Evolutionary conservation across 1,140 invertebrate species (phyloP).

Genomic region (Thaumetopoea pityocampa): DNA sequence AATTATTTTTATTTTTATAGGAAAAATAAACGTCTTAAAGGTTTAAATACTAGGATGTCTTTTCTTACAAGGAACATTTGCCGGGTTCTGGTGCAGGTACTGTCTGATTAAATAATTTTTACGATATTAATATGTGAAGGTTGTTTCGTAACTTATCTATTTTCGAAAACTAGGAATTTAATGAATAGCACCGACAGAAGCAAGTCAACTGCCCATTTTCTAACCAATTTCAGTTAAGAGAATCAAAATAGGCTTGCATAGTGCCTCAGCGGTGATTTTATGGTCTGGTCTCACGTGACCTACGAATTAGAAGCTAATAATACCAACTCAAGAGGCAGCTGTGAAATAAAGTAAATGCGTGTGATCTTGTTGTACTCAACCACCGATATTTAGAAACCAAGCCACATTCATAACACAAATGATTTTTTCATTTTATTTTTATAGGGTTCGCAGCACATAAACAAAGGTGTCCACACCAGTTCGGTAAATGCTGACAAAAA

Average conservation of each 20-base stretch:
- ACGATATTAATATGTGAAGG: slow-evolving; percentile 6
- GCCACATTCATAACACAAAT: not conserved
- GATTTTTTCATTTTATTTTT: slow-evolving; percentile 18
- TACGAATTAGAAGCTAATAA: too few relatives aligned
- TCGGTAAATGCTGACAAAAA: slow-evolving; percentile 63
- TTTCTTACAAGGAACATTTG: slow-evolving; percentile 56
- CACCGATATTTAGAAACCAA: not conserved
- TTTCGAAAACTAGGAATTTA: slow-evolving; percentile 3
- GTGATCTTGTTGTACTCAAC: not conserved
- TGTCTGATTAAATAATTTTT: slow-evolving; percentile 5
- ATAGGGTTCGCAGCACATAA: slow-evolving; percentile 61
- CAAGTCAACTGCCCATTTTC: not conserved
- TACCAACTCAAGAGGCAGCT: too few relatives aligned
- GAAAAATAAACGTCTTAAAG: slow-evolving; percentile 40
- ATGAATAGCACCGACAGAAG: not conserved
- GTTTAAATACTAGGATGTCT: slow-evolving; percentile 43
- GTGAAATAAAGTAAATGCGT: not conserved
- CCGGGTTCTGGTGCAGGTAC: slow-evolving; percentile 55
- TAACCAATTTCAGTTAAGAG: not conserved
- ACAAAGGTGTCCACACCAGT: slow-evolving; percentile 60
- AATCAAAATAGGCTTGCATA: too few relatives aligned
- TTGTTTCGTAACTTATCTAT: slow-evolving; percentile 55
- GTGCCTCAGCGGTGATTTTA: too few relatives aligned
- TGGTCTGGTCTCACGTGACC: too few relatives aligned
- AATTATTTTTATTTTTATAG: slow-evolving; percentile 48